These are phyloP conservation scores for Pelecanoides urinatrix DNA, from an alignment of 2,113 vertebrate species.

Conservation along the genomic window DNA sequence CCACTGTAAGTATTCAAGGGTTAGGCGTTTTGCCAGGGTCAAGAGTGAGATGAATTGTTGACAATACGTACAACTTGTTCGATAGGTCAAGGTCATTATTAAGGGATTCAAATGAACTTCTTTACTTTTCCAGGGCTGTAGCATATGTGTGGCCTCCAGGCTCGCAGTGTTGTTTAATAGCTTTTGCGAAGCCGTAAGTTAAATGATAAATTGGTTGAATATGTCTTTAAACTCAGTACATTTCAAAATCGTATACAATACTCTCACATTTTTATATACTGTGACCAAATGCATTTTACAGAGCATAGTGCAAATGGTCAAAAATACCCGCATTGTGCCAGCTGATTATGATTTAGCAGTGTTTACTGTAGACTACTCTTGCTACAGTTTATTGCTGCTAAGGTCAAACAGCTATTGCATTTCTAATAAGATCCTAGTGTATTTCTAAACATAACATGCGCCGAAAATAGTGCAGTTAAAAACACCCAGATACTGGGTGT, in stretches of 20 bases:
- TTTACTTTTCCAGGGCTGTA: slow-evolving; percentile 40
- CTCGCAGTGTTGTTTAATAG: slow-evolving; percentile 45
- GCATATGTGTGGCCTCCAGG: slow-evolving; percentile 54
- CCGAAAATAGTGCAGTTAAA: neutral
- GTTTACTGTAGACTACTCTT: neutral
- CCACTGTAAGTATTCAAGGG: neutral
- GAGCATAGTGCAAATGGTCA: neutral
- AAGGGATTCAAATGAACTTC: slow-evolving; percentile 54
- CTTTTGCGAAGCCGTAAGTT: slow-evolving; percentile 44
- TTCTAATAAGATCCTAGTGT: neutral
- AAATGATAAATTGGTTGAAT: slow-evolving; percentile 46
- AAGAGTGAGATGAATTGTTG: slow-evolving; percentile 65
- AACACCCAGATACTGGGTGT: neutral
- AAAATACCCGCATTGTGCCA: neutral
- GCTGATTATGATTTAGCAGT: slow-evolving; percentile 20
- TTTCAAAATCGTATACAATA: neutral
- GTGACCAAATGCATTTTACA: neutral
- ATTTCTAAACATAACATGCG: neutral
- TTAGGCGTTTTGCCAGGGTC: slow-evolving; percentile 44
- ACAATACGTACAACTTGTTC: slow-evolving; percentile 4
- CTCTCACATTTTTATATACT: neutral
- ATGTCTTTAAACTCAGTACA: slow-evolving; percentile 26
- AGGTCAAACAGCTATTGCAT: slow-evolving; percentile 50
- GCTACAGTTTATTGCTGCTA: slow-evolving; percentile 30
- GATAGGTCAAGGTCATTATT: slow-evolving; percentile 56